Evolutionary conservation across 2,888 invertebrate species (phyloP), one percentile per base, ranked within the genome.

Genomic region (Hirtodrosophila trivittata): DNA sequence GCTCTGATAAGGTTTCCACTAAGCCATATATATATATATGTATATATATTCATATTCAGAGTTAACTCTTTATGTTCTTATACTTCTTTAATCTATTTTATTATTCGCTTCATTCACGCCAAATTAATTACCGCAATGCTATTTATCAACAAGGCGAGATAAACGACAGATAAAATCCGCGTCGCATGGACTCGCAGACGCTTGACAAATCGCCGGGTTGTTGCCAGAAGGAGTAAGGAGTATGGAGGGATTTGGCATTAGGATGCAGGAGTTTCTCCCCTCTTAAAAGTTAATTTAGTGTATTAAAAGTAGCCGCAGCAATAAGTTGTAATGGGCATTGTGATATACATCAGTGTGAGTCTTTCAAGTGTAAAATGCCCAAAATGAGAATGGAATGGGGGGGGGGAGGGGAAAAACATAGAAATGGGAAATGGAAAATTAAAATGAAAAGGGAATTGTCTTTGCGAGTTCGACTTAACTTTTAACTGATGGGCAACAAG

Each of bases 91-190:
- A 45, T 41, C 37, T 46, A 54, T 46, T 54, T 50, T n/a, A 45
- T 71, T 66, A 45, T 71, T 66, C 59, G 64, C 58, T 71, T 67
- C 52, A 76, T 83, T 83, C 75, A 66, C 49, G 72, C 59, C 72
- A 80, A 81, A 81, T 81, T 83, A 81, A 81, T 81, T 81, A 80
- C 75, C 72, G 47, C 81, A 75, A 70, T 66, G 72, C 77, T 69
- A 80, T 80, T 80, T 70, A 77, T 83, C 77, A 80, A 69, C 63
- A 59, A 66, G 57, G 50, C 65, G 49, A 81, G 81, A 81, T 81
- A 83, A 83, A 70, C 68, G 66, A 51, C 67, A 60, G 69, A 81
- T 83, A 80, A 75, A 78, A 71, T 65, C 45, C 73, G 71, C 68
- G 64, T 60, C 38, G 58, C 51, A 38, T 63, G n/a, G n/a, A n/a